Evolutionary conservation across 2,797 vertebrate genomes (phyloP), one percentile per base, ranked within the genome.

Genomic region (Tragelaphus eurycerus): DNA sequence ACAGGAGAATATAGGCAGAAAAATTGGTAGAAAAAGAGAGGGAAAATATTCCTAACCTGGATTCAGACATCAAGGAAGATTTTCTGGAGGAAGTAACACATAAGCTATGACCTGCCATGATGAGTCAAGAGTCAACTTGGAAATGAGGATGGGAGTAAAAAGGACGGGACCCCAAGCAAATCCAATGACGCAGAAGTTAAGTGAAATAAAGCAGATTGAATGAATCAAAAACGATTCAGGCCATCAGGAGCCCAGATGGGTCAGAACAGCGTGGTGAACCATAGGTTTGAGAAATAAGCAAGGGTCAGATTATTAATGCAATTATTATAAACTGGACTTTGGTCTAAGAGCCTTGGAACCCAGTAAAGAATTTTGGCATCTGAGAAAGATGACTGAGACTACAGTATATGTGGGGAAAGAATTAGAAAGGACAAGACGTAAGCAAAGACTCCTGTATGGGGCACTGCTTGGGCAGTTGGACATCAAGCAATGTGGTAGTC

Each of bases 321-420:
- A 60, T 74, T 54, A 60, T 87, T 50, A 74, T 17, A 59, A 17
- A 1, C 38, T 34, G 43, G 67, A 74, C 64, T 86, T 97, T 60
- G 87, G 15, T 46, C 31, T 64, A 85, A 93, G 34, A 74, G 11
- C 52, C 89, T 84, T 46, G 19, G 48, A 95, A 92, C 9, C 50
- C 54, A 95, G 13, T 91, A 48, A 90, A 76, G 46, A 96, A 90
- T 89, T 71, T 82, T 60, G 89, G 23, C 54, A 95, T 79, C 83
- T 94, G 54, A 83, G 52, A 95, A 93, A 89, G 17, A 82, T 95
- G 48, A 57, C 11, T 86, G 43, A 90, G 89, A n/a, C 79, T 81
- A 86, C 12, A 67, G 64, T 50, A 52, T 52, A 17, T 89, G 15
- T n/a, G 57, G 27, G 25, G 87, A 86, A 86, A 84, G 16, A 29